These are phyloP conservation scores for Fissipunctia ypsillon DNA, from an alignment of 2,888 invertebrate species.

Conservation along the genomic window DNA sequence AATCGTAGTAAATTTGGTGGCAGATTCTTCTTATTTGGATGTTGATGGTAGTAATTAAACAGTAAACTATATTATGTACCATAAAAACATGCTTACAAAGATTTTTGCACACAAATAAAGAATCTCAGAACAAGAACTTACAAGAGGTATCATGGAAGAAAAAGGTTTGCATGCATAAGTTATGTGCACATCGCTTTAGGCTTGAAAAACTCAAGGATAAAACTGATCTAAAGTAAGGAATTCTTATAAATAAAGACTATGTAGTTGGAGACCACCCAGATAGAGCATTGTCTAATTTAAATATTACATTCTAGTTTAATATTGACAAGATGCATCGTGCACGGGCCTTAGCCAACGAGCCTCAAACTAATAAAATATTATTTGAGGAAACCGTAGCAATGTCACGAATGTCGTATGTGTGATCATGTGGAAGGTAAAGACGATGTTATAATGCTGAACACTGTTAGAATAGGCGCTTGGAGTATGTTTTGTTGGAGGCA, in stretches of 20 bases:
- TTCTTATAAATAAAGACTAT: constrained; percentile 3
- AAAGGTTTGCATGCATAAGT: constrained; percentile 47
- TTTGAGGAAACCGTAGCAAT: constrained; percentile 24
- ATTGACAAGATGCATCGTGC: constrained; percentile 43
- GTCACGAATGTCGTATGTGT: constrained; percentile 31
- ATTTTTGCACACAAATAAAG: background rate
- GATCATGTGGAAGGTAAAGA: constrained; percentile 9
- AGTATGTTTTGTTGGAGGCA: too few species aligned
- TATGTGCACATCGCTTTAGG: constrained; percentile 19
- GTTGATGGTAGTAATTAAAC: too few species aligned
- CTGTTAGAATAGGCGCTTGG: background rate
- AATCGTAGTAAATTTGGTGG: too few species aligned
- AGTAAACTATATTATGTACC: too few species aligned
- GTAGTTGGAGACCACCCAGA: background rate
- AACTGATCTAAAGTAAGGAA: background rate
- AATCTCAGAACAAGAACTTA: constrained; percentile 12
- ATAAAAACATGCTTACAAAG: too few species aligned
- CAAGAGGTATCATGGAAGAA: background rate
- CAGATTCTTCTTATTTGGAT: too few species aligned
- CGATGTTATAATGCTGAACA: background rate
- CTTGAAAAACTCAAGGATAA: constrained; percentile 25
- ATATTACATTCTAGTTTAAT: constrained; percentile 34
- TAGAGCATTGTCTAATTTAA: constrained; percentile 24
- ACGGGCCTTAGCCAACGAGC: constrained; percentile 30
- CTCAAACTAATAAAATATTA: constrained; percentile 41